A percentile compares a stretch with the other conserved stretches of the same genome.
phyloP scores from a whole-genome alignment of 2,888 invertebrate species.

The Patella caerulea region DNA sequence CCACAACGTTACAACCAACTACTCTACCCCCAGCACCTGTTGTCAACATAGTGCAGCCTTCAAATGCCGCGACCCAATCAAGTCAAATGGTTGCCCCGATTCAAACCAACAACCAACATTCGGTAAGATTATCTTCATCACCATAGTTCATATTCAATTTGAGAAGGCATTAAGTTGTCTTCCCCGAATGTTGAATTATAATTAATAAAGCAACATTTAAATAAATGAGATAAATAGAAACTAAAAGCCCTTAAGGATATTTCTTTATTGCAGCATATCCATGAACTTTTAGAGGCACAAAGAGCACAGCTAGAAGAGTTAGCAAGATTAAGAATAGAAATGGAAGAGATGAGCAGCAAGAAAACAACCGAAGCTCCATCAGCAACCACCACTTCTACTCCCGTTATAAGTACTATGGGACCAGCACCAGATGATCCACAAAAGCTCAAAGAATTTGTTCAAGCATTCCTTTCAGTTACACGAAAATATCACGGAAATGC shows the following conservation, averaged over 20 bases:
- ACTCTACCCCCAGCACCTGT: too few relatives aligned
- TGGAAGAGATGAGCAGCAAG: neutral
- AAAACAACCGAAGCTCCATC: neutral
- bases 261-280: neutral
- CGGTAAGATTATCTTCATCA: too few relatives aligned
- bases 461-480: conserved; percentile 1
- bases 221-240: too few relatives aligned
- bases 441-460: neutral
- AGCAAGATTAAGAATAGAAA: neutral
- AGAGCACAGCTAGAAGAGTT: neutral
- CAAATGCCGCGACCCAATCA: too few relatives aligned
- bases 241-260: neutral
- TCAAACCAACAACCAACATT: too few relatives aligned
- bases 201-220: too few relatives aligned
- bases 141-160: too few relatives aligned
- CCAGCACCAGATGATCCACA: neutral
- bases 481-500: neutral
- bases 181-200: too few relatives aligned
- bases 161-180: too few relatives aligned
- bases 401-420: neutral
- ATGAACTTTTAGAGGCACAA: neutral
- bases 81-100: too few relatives aligned
- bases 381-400: neutral
- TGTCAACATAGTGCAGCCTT: too few relatives aligned
- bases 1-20: too few relatives aligned